Conservation (phyloP, 2,113 vertebrate genomes). For the Colossoma macropomum region DNA sequence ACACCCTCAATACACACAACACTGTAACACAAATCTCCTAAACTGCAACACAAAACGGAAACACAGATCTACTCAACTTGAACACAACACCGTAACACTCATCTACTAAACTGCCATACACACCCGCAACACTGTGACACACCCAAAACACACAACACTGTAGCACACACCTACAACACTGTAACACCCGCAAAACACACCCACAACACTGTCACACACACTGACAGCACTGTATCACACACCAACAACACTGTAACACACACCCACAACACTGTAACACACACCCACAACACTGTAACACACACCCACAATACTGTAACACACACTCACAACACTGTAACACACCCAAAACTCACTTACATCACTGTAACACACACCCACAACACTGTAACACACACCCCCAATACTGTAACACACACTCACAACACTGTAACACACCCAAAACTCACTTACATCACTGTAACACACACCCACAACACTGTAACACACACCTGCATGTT, state of each 20-base stretch:
- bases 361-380: background rate
- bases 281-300: background rate
- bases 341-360: background rate
- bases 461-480: background rate
- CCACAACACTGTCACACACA: background rate
- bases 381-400: background rate
- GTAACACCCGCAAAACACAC: background rate
- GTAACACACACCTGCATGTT: conserved; percentile 8
- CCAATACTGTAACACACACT: background rate
- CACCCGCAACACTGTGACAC: background rate
- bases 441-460: background rate
- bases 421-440: background rate
- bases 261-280: background rate
- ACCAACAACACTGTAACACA: background rate
- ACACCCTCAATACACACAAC: background rate
- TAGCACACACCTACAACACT: background rate
- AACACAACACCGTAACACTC: no score
- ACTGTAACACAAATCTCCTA: background rate
- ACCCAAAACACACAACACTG: background rate
- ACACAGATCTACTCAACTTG: no score
- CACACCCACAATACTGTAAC: background rate
- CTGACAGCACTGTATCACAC: background rate
- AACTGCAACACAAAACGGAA: no score
- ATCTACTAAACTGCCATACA: no score
- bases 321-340: background rate